Evolutionary conservation across 2,797 vertebrate species (phyloP).

Genomic region (Pygocentrus nattereri): DNA sequence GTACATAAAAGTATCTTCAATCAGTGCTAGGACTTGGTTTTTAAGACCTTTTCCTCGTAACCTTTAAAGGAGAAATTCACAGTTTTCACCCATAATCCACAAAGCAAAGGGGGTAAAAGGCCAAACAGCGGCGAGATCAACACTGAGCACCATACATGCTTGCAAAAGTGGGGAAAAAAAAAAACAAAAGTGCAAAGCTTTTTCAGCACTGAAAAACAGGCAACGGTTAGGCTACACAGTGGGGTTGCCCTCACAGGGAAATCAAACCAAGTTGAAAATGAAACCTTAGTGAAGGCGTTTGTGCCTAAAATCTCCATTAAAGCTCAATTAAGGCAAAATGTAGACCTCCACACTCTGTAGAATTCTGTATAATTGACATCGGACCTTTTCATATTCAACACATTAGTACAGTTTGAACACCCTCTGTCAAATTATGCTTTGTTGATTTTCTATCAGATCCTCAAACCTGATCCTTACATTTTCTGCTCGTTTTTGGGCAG

Average conservation of each 20-base stretch:
- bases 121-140: conserved; percentile 9
- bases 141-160: conserved; percentile 3
- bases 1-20: conserved; percentile 27
- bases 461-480: too few species aligned
- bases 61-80: conserved; percentile 54
- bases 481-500: too few species aligned
- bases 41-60: conserved; percentile 23
- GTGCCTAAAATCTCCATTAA: too few species aligned
- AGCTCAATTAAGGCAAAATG: background rate
- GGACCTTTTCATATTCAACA: background rate
- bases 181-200: background rate
- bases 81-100: conserved; percentile 52
- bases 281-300: background rate
- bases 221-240: background rate
- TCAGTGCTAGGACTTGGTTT: conserved; percentile 46
- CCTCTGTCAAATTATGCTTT: too few species aligned
- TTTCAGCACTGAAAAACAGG: background rate
- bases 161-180: too few species aligned
- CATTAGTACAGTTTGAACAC: too few species aligned
- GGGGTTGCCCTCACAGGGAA: background rate
- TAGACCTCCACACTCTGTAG: too few species aligned
- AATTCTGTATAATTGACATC: background rate
- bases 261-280: background rate
- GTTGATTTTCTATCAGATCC: too few species aligned
- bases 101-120: conserved; percentile 24